Base-by-base conservation (phyloP, 2,797 vertebrate genomes). In the Enteromius unitaeniatus region DNA sequence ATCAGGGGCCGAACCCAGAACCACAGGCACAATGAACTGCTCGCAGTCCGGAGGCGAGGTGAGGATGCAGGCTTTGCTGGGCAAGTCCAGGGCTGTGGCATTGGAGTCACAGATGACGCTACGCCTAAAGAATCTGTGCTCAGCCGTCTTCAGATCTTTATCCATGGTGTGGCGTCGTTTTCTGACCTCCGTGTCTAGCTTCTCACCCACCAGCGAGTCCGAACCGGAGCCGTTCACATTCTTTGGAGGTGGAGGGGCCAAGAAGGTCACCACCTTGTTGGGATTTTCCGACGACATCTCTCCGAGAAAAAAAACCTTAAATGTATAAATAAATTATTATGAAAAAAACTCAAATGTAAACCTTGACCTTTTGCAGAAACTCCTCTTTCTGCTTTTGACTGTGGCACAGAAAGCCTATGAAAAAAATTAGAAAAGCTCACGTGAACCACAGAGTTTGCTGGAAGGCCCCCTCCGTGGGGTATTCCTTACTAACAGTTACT, bases 21-120 rank as follows among this genome's bases (percentile, higher is more conserved):
- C 83, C 0, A 23, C 79, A 45, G 87, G 72, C 62, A 91, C 60
- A 28, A 26, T 8, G 26, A 90, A 83, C 51, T 47, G 86, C 53
- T 92, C 91, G 3, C 91, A 93, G 89, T 96, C 96, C 6, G 96
- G 94, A 7, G 95, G 95, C 0, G 97, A 93, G 26, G 93, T 89
- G 34, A 95, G 94, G 86, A 92, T 95, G 91, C 93, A 96, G 21
- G 95, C 95, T 89, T 96, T 96, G 91, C 97, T 96, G 47, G 98
- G 98, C 55, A 99, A 95, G 88, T 99, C 98, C 89, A 99, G 86
- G 31, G 97, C 98, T 0, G 98, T 99, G 75, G 95, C 97, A 4
- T 98, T 99, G n/a, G 98, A 99, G 91, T 99, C 98, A 77, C 97
- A 99, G 87, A 99, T 99, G 88, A 99, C 98, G 70, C 98, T 99